Conservation (phyloP, 2,888 invertebrate genomes). For the Tenthredo notha region DNA sequence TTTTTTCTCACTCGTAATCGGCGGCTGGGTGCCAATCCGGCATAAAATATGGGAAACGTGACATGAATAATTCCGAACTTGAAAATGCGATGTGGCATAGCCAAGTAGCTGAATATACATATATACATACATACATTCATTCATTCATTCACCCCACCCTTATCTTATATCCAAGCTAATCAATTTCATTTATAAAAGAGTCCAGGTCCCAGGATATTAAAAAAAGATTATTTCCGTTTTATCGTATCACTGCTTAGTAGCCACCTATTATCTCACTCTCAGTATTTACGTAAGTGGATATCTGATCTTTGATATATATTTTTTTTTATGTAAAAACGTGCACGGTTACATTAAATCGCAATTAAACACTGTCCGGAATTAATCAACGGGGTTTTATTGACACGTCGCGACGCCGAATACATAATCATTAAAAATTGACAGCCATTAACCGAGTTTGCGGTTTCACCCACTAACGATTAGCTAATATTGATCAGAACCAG, state of each 20-base stretch:
- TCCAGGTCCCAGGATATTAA: not conserved
- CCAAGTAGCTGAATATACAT: constrained; percentile 61
- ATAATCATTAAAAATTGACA: constrained; percentile 11
- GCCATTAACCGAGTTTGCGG: not conserved
- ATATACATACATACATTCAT: constrained; percentile 27
- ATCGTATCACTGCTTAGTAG: not conserved
- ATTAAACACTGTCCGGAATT: not conserved
- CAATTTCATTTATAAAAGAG: constrained; percentile 30
- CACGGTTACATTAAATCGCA: not conserved
- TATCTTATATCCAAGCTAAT: constrained; percentile 3
- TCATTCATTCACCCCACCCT: not conserved
- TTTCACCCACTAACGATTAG: not conserved
- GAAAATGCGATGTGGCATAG: constrained; percentile 65
- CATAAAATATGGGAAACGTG: constrained; percentile 74
- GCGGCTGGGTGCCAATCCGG: constrained; percentile 64
- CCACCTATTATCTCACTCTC: not conserved
- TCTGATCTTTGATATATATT: not conserved
- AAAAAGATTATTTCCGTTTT: not conserved
- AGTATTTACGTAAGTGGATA: not conserved
- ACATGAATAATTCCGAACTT: constrained; percentile 73
- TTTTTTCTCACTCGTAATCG: constrained; percentile 47
- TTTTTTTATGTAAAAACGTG: not conserved
- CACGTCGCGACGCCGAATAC: not conserved
- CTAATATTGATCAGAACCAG: not conserved
- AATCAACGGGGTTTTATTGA: not conserved